Evolutionary conservation across 2,113 vertebrate genomes (phyloP), one percentile per base, ranked within the genome.

Genomic region (Gymnocephalus cernua): DNA sequence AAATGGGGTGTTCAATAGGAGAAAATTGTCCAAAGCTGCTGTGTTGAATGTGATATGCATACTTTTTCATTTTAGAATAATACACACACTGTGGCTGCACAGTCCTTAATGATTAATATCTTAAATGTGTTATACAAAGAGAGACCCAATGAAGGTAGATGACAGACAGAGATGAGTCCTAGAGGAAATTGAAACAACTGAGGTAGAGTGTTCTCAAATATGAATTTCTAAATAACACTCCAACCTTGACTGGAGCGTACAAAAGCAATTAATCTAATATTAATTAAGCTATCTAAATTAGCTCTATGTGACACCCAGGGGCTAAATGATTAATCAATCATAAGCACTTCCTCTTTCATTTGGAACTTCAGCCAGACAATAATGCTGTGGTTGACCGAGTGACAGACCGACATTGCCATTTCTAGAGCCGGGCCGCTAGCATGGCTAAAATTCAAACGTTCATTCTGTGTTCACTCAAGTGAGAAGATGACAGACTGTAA

Each of bases 211-310:
- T 76, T 90, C 86, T 87, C 86, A 82, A 83, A 90, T 91, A 84
- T 72, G 88, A 90, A 91, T 92, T 74, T 92, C 93, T 89, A 91
- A 91, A 88, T 80, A 87, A 92, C 87, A 92, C 87, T 92, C 93
- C 93, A 93, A 95, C 94, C 93, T 95, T 95, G 93, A 92, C 79
- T 88, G 85, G 76, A 91, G 74, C 82, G 77, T 67, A 54, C 62
- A 75, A 90, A 82, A 79, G 85, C 86, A 90, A 88, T 91, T 93
- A 86, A 88, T 92, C 84, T 83, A 84, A 77, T 88, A 84, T 91
- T 91, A 92, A 92, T 92, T 90, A 90, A 83, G 83, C 53, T 83
- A 91, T 91, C 83, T 87, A 88, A 92, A 93, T 93, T 77, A 90
- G 88, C 83, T 89, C 88, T 81, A 77, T 91, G 87, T 79, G 84